These are phyloP conservation scores for Cnemophilus loriae DNA, from an alignment of 2,113 vertebrate species.

Conservation along the genomic window DNA sequence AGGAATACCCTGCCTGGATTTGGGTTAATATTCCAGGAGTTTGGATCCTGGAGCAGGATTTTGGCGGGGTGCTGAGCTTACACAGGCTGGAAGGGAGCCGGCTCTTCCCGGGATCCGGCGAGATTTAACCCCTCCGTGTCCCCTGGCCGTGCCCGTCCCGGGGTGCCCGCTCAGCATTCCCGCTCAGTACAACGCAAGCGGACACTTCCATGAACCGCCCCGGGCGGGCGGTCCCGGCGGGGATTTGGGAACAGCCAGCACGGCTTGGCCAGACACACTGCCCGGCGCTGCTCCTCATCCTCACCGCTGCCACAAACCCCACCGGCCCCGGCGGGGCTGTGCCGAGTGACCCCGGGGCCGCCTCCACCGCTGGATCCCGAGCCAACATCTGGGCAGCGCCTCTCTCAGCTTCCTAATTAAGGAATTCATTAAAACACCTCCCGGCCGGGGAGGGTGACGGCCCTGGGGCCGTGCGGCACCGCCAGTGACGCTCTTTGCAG, in stretches of 20 bases:
- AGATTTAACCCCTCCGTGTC: not conserved
- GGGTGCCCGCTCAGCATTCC: rapidly evolving
- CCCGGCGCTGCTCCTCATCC: not conserved
- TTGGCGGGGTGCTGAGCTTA: not conserved
- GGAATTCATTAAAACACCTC: not conserved
- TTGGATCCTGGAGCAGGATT: not conserved
- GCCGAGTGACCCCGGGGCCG: not conserved
- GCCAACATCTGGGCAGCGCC: not conserved
- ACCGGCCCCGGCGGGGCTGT: rapidly evolving
- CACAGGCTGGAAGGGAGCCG: not conserved
- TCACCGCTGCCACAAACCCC: not conserved
- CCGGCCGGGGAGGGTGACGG: not conserved
- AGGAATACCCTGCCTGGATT: rapidly evolving
- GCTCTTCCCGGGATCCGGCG: not conserved
- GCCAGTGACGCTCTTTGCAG: not conserved
- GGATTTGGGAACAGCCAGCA: rapidly evolving
- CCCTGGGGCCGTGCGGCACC: not conserved
- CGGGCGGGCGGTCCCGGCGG: rapidly evolving
- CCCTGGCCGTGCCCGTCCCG: not conserved
- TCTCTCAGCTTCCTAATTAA: not conserved
- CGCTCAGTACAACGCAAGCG: rapidly evolving
- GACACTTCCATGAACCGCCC: rapidly evolving
- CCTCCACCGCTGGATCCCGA: not conserved
- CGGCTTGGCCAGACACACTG: not conserved
- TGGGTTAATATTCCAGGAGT: not conserved